Conservation (phyloP, 2,888 invertebrate genomes). For the Diaprepes abbreviatus region DNA sequence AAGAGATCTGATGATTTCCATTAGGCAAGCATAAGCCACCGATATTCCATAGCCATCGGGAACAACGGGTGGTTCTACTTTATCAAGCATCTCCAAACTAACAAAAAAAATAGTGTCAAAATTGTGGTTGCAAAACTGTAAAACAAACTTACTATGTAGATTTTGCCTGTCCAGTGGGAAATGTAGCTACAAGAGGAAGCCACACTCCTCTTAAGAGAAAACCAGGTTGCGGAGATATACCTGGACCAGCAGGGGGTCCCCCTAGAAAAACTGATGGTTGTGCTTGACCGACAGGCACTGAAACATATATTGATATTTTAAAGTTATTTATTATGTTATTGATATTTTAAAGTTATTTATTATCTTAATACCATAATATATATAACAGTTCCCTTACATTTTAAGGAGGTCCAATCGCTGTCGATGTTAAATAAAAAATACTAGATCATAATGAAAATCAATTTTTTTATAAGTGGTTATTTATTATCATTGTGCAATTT, state of each 20-base stretch:
- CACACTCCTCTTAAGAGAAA: conserved; percentile 95
- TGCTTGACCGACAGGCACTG: conserved; percentile 70
- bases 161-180: conserved; percentile 88
- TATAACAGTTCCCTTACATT: too few relatives aligned
- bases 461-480: too few relatives aligned
- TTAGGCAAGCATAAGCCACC: conserved; percentile 92
- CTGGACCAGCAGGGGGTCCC: conserved; percentile 80
- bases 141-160: conserved; percentile 85
- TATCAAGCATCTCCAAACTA: conserved; percentile 96
- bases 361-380: too few relatives aligned
- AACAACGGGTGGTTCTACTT: conserved; percentile 91
- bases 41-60: conserved; percentile 99
- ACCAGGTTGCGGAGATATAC: conserved; percentile 88
- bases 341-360: too few relatives aligned
- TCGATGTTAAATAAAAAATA: too few relatives aligned
- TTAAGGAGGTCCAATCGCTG: too few relatives aligned
- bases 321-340: too few relatives aligned
- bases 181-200: conserved; percentile 89
- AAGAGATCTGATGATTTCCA: conserved; percentile 91
- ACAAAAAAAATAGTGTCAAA: neutral
- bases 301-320: too few relatives aligned
- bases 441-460: too few relatives aligned
- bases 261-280: conserved; percentile 76
- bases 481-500: too few relatives aligned
- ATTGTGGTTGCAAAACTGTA: neutral